Evolutionary conservation across 2,888 invertebrate genomes (phyloP).

Genomic region (Quadroppia sp.): DNA sequence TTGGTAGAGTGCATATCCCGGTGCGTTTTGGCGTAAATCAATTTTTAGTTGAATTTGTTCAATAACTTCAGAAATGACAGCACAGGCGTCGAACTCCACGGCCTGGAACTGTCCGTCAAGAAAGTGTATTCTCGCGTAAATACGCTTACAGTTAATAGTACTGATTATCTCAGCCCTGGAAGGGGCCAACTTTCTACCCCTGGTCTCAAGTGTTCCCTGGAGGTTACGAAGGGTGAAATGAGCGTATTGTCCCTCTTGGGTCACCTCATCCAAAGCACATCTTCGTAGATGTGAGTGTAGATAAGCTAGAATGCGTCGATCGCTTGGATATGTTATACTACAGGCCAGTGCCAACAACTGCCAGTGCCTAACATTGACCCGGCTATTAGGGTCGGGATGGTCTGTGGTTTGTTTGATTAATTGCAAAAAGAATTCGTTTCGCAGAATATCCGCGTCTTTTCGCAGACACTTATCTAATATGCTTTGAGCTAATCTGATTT

Average conservation of each 20-base stretch:
- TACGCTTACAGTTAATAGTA: constrained; percentile 76
- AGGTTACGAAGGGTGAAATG: constrained; percentile 73
- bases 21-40: constrained; percentile 71
- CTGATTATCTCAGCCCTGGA: constrained; percentile 87
- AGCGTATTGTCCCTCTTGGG: constrained; percentile 91
- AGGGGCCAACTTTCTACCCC: constrained; percentile 81
- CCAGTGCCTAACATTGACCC: constrained; percentile 86
- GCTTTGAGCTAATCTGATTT: constrained; percentile 79
- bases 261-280: constrained; percentile 78
- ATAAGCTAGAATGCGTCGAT: constrained; percentile 77
- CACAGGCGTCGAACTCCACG: constrained; percentile 89
- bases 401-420: constrained; percentile 85
- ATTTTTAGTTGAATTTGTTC: constrained; percentile 67
- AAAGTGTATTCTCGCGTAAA: constrained; percentile 84
- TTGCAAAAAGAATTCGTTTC: constrained; percentile 86
- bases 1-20: constrained; percentile 89
- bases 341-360: constrained; percentile 75
- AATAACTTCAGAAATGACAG: constrained; percentile 72
- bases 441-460: constrained; percentile 66
- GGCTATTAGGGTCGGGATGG: constrained; percentile 70
- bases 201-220: constrained; percentile 59
- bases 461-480: constrained; percentile 86
- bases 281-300: constrained; percentile 82
- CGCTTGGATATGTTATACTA: constrained; percentile 78
- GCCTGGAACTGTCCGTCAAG: constrained; percentile 93